Evolutionary conservation across 2,797 vertebrate genomes (phyloP), one percentile per base, ranked within the genome.

Genomic region (Melopsittacus undulatus): DNA sequence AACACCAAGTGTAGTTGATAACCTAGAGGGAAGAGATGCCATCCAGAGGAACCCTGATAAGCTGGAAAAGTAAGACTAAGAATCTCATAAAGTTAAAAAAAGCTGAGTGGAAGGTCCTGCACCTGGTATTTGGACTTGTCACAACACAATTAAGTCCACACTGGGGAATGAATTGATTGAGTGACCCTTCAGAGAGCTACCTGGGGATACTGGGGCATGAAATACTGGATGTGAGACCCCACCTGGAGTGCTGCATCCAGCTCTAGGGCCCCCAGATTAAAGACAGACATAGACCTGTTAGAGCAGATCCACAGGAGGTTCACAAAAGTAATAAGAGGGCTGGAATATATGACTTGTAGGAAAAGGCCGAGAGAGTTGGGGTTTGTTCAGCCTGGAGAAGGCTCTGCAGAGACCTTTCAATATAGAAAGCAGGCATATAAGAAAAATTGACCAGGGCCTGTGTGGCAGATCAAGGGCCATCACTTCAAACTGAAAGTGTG

Each of bases 51-150:
- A 63, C 52, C 27, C 21, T 0, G 1, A 51, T 20, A 26, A 0
- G 0, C 26, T 51, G 34, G 13, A 79, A 4, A 3, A 46, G 3
- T 1, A 27, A 4, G 26, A 4, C 26, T 17, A 4, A 30, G 18
- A 54, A 59, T 1, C 23, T 40, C 36, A 79, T 9, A 5, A 42
- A 69, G 6, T 20, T 59, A 13, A 70, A 40, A 11, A 62, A 21
- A 13, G 20, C 11, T 7, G 30, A 75, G n/a, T 10, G 14, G 43
- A 49, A 69, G 4, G 18, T 42, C 32, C 51, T 9, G 2, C 5
- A 69, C 7, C 32, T 30, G 14, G 14, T 57, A 57, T 24, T 34
- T 24, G 56, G 9, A 22, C 22, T 57, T 57, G n/a, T 57, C 56
- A 34, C 56, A 34, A 57, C 14, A 34, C n/a, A 57, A 10, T n/a